Base-by-base conservation (phyloP, 2,888 invertebrate species). In the Scaptomyza caliginosa region DNA sequence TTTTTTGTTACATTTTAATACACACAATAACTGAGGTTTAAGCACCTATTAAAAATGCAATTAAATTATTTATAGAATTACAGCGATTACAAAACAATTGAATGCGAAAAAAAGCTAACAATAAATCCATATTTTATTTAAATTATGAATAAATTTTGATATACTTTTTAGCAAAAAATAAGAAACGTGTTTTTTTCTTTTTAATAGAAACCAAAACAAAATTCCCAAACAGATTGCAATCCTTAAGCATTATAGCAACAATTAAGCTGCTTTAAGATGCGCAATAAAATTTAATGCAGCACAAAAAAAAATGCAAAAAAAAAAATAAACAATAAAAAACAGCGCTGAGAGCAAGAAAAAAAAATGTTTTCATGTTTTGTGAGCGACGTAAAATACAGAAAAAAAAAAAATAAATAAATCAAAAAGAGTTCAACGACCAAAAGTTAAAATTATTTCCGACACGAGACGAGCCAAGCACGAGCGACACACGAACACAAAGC, bases 351-450 rank as follows among this genome's bases (percentile, higher is more conserved):
- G 26, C 42, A n/a, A 48, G 26, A 26, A 28, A 65, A 46, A 64
- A 59, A 51, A 28, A 11, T 57, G 34, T 63, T 67, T 63, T 76
- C 59, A 65, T 74, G 74, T 77, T 65, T 69, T 76, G 67, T 67
- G 65, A 62, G 62, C 68, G 52, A 57, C 48, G 68, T 28, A 42
- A 55, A 66, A 49, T 49, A 57, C 38, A 52, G 30, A 38, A 28
- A 34, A 38, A 28, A 56, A 51, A 55, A 62, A 59, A 65, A 62
- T 21, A 77, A 83, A 79, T 68, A 81, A 77, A 80, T 79, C 78
- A 82, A 81, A 78, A 77, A 70, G 79, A 83, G 83, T 84, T 84
- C 83, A 84, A 84, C 81, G 85, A 84, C 83, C 83, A 83, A 83
- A 83, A 83, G 84, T 76, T 82, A 62, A 83, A 84, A 80, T 80